Evolutionary conservation across 2,888 invertebrate species (phyloP), one percentile per base, ranked within the genome.

Genomic region (Eilema sororculum): DNA sequence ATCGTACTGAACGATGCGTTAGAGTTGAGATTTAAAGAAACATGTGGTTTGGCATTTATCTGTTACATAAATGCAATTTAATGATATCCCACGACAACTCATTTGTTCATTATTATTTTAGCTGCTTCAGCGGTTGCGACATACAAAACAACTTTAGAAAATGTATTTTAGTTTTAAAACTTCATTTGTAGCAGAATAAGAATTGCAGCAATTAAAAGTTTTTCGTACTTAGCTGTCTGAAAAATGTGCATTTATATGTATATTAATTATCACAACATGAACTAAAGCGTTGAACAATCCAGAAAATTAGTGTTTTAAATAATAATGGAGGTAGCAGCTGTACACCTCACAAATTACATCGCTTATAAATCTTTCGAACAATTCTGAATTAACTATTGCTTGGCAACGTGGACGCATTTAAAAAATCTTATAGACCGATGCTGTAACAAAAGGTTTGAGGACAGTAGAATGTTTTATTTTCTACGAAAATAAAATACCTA

Each of bases 401-500:
- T 87, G 87, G 87, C 87, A 87, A 81, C 83, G 79, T 72, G 37
- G 70, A 74, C 74, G 72, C 65, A 77, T 83, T 80, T 74, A 79
- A 78, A 78, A 75, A 59, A 73, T 37, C 52, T 70, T 76, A 73
- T 71, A 74, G 67, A 37, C 71, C 72, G 78, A 79, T 83, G 82
- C 76, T 80, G 89, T 88, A 90, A 93, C 93, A 93, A 93, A 93
- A 91, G 93, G 90, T 89, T 88, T 77, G 82, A 70, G 74, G 78
- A 86, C 78, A 84, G 84, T 87, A 88, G 86, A 89, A 87, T 89
- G 75, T 82, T 86, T 88, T 89, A 89, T 91, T 89, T 87, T 82
- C 82, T 84, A 89, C 87, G 71, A 93, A 94, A 94, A 94, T 93
- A 94, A 93, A 91, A 89, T 89, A 89, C n/a, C n/a, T n/a, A n/a